Evolutionary conservation across 35 echinoderm and acorn worm genomes (phyloP), one percentile per base, ranked within the genome.

Genomic region (Lytechinus variegatus): DNA sequence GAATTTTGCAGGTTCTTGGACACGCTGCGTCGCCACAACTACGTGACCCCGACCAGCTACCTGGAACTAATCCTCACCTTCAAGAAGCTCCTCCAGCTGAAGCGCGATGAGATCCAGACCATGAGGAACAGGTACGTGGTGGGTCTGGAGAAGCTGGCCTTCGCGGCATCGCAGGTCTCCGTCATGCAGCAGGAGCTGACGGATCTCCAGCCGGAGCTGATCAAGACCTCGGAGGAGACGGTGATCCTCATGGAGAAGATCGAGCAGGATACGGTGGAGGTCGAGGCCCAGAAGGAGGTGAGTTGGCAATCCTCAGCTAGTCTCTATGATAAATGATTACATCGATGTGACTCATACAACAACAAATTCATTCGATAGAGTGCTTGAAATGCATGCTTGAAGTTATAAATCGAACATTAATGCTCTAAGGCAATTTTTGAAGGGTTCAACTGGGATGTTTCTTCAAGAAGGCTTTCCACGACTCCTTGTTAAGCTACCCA

Each of bases 271-370:
- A 97, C 98, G 5, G 98, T 99, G 86, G 98, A 99, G 95, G 98
- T 99, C 19, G 98, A 99, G 95, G 98, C 98, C 9, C 97, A 99
- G 97, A 99, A 99, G 94, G 98, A 99, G 96, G 98, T 99, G 33
- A 92, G 95, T 87, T 27, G 13, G 13, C 6, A n/a, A 7, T 79
- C 52, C 87, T 33, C 87, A 58, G 9, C 9, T 2, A 9, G 56
- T 44, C 33, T 44, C 33, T 44, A 44, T 44, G 33, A 44, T 44
- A 44, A 44, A 44, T 44, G 33, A 44, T 44, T 44, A 44, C 33
- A 44, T 44, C 0, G 33, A 44, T 44, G 33, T 44, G 33, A 44
- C 33, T 44, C 33, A 44, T 44, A 44, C 0, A 44, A 44, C 33
- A 44, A 44, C 33, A 44, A 44, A 44, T 1, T 44, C 33, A 44